Percentiles rank a stretch among this genome's conserved stretches.
phyloP scores from a whole-genome alignment of 2,888 invertebrate genomes.

The Scelioninae gen. 1 region DNA sequence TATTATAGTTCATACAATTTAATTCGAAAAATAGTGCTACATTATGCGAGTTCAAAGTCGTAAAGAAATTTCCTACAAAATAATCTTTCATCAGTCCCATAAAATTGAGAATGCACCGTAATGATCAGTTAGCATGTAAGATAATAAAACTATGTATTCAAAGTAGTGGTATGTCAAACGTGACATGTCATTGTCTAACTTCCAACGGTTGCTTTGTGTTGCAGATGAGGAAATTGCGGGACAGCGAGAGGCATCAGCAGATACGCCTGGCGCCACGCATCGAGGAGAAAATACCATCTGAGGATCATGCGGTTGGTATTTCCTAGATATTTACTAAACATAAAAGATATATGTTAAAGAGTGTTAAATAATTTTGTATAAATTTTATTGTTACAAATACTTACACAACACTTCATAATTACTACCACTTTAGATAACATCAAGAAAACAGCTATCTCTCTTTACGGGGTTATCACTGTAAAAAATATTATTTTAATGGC shows the following conservation, averaged over 20 bases:
- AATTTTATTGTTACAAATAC: too few relatives aligned
- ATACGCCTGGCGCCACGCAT: constrained; percentile 77
- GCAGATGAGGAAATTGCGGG: constrained; percentile 86
- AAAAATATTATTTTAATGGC: too few relatives aligned
- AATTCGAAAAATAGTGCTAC: not conserved
- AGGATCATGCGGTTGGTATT: constrained; percentile 76
- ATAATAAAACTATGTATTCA: constrained; percentile 43
- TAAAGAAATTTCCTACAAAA: constrained; percentile 12
- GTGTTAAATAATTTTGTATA: too few relatives aligned
- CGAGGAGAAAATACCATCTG: constrained; percentile 77
- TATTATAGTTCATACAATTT: not conserved
- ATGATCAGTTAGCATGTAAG: constrained; percentile 44
- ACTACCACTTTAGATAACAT: too few relatives aligned
- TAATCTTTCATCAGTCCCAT: constrained; percentile 26
- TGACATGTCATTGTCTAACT: constrained; percentile 65
- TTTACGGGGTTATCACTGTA: too few relatives aligned
- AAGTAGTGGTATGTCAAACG: constrained; percentile 45
- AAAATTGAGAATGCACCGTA: constrained; percentile 20
- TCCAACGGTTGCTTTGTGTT: constrained; percentile 73
- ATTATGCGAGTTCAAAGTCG: constrained; percentile 15
- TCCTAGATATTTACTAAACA: constrained; percentile 1
- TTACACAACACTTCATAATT: too few relatives aligned
- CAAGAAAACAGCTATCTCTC: too few relatives aligned
- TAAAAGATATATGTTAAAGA: too few relatives aligned
- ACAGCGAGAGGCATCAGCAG: constrained; percentile 84